phyloP scores from a whole-genome alignment of 2,888 invertebrate genomes.

The Myopa testacea region DNA sequence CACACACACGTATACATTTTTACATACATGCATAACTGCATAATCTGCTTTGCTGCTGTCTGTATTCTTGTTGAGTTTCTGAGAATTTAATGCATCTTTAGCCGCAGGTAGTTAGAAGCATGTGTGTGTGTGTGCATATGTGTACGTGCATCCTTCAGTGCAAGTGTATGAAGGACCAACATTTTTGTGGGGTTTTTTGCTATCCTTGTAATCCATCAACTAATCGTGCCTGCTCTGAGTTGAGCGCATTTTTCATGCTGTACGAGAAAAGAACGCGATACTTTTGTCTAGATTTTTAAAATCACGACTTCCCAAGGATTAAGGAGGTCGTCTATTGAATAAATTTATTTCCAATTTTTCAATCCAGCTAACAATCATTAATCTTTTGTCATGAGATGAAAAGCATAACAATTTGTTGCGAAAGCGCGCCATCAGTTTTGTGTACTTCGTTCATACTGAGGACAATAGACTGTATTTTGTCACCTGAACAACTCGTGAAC shows the following conservation, averaged over 20 bases:
- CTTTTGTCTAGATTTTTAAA: not conserved
- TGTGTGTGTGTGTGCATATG: not conserved
- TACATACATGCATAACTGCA: not conserved
- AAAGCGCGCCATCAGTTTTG: too few relatives aligned
- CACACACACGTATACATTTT: not conserved
- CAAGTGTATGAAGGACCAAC: not conserved
- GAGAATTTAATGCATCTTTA: not conserved
- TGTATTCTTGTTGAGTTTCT: not conserved
- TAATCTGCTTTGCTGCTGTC: not conserved
- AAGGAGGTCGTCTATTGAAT: too few relatives aligned
- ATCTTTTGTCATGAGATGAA: too few relatives aligned
- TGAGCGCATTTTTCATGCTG: conserved; percentile 1
- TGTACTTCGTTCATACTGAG: too few relatives aligned
- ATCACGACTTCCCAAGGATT: too few relatives aligned
- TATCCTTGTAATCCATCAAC: conserved; percentile 23
- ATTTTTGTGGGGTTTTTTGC: not conserved
- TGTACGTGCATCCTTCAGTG: not conserved
- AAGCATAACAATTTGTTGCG: too few relatives aligned
- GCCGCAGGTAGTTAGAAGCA: too few relatives aligned
- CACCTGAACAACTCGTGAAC: too few relatives aligned
- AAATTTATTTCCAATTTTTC: too few relatives aligned
- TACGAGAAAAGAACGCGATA: not conserved
- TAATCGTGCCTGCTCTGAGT: not conserved
- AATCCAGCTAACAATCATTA: too few relatives aligned
- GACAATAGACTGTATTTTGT: too few relatives aligned